These are phyloP conservation scores for Coturnix japonica DNA, from an alignment of 2,113 vertebrate species.

Conservation along the genomic window DNA sequence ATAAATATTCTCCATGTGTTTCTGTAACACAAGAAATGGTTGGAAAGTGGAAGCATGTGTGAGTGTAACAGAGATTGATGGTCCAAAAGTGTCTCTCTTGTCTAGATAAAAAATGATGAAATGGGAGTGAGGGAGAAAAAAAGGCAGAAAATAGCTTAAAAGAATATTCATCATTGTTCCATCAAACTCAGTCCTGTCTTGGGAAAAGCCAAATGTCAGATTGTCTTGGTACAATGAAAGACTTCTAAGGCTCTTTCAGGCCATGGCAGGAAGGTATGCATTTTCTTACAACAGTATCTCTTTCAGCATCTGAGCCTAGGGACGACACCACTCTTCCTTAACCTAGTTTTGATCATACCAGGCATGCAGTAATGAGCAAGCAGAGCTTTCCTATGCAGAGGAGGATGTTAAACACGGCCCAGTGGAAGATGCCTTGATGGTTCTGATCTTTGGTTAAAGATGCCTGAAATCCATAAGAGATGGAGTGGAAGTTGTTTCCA, in stretches of 20 bases:
- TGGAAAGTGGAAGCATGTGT: conserved; percentile 22
- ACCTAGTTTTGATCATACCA: not conserved
- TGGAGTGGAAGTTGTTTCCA: not conserved
- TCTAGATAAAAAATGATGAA: conserved; percentile 35
- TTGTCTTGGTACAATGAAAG: not conserved
- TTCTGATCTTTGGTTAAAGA: not conserved
- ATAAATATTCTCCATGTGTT: conserved; percentile 54
- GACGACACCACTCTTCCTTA: not conserved
- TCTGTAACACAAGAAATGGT: conserved; percentile 52
- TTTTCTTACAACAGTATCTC: not conserved
- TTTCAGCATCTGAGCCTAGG: not conserved
- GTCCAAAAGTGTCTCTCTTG: conserved; percentile 49
- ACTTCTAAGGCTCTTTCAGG: not conserved
- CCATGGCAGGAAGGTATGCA: not conserved
- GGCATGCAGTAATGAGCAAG: not conserved
- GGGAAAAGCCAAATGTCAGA: not conserved
- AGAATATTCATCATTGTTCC: conserved; percentile 13
- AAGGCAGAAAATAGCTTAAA: conserved; percentile 9
- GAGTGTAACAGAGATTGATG: conserved; percentile 19
- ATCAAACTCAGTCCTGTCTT: conserved; percentile 7
- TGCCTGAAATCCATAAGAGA: not conserved
- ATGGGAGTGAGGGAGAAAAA: not conserved
- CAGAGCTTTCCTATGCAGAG: not conserved
- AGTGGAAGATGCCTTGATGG: not conserved
- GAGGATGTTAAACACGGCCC: not conserved